Conservation (phyloP, 1,140 invertebrate species). For the Trinorchestia longiramus region DNA sequence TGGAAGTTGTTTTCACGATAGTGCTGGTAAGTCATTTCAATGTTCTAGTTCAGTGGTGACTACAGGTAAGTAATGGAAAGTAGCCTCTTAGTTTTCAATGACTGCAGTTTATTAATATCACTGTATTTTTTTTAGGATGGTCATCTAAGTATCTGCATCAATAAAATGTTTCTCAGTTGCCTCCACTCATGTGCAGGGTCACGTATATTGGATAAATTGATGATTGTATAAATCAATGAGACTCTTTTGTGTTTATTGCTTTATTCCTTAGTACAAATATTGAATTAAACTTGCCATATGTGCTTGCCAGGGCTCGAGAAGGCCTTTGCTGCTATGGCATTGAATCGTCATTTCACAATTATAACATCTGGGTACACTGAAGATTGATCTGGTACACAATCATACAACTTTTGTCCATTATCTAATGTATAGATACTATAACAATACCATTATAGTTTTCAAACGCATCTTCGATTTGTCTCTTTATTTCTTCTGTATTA, state of each 20-base stretch:
- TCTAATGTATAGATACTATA: background rate
- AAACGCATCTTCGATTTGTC: background rate
- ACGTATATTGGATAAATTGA: no score
- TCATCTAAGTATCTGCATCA: no score
- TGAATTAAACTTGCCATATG: background rate
- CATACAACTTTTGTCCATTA: background rate
- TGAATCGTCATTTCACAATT: background rate
- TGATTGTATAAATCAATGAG: no score
- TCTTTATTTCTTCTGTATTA: background rate
- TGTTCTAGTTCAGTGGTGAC: background rate
- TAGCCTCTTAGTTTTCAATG: background rate
- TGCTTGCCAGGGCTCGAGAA: background rate
- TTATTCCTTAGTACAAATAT: background rate
- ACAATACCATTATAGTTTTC: background rate
- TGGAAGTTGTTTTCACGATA: constrained; percentile 9
- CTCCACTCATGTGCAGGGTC: no score
- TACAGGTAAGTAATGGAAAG: background rate
- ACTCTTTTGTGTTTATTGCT: background rate
- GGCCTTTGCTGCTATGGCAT: background rate
- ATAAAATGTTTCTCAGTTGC: no score
- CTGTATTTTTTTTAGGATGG: no score
- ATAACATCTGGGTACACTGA: background rate
- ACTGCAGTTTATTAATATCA: no score
- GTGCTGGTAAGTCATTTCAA: background rate
- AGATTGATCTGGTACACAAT: background rate